Conservation (phyloP, 2,888 invertebrate genomes). For the Mesorhabditis spiculigera region DNA sequence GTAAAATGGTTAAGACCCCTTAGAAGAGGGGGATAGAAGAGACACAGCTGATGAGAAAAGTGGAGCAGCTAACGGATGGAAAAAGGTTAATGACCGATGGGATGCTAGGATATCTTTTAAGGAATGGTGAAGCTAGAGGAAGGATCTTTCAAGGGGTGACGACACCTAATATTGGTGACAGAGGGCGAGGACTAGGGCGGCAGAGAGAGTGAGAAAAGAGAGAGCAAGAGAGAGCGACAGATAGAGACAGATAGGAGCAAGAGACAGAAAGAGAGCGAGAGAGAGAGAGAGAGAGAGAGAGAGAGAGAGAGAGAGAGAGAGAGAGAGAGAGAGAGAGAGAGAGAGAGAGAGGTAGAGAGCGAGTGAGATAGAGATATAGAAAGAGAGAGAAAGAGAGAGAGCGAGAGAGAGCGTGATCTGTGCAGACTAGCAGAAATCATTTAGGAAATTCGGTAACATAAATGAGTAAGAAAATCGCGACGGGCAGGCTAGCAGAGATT, state of each 20-base stretch:
- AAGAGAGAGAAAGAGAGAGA: slow-evolving; percentile 5
- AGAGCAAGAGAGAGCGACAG: too few species aligned
- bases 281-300: slow-evolving; percentile 12
- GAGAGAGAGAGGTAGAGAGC: slow-evolving; percentile 11
- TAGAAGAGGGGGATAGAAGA: slow-evolving; percentile 13
- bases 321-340: slow-evolving; percentile 13
- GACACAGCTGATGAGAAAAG: slow-evolving; percentile 7
- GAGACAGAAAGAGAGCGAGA: slow-evolving; percentile 8
- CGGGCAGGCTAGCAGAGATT: too few species aligned
- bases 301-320: slow-evolving; percentile 11
- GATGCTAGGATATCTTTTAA: slow-evolving; percentile 9
- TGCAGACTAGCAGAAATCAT: background rate
- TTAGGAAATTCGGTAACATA: too few species aligned
- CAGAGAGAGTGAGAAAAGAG: slow-evolving; percentile 1
- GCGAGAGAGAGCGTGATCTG: background rate
- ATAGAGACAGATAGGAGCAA: background rate
- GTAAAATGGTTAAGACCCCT: slow-evolving; percentile 14
- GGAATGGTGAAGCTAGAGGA: slow-evolving; percentile 4
- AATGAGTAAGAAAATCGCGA: too few species aligned
- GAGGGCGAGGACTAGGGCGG: slow-evolving; percentile 11
- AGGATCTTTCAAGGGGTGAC: slow-evolving; percentile 22
- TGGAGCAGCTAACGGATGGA: slow-evolving; percentile 16
- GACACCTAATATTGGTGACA: slow-evolving; percentile 20
- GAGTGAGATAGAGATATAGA: slow-evolving; percentile 9
- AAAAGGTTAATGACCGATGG: slow-evolving; percentile 13